Conservation (phyloP, 2,113 vertebrate species). For the Lophotis ruficrista region DNA sequence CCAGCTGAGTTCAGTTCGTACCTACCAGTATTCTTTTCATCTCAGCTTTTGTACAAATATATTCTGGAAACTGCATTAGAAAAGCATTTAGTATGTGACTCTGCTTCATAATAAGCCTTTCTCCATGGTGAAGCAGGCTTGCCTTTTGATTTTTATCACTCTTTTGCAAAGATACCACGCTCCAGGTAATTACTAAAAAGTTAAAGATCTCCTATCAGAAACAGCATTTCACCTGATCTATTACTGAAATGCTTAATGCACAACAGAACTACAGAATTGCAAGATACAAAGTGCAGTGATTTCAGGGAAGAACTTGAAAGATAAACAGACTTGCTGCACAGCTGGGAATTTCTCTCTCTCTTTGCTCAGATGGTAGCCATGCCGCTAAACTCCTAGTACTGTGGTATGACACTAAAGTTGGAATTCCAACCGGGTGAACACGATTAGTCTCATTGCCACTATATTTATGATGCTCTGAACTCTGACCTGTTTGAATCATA, state of each 20-base stretch:
- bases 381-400: neutral
- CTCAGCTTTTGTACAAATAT: neutral
- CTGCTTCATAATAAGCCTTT: neutral
- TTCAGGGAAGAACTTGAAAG: neutral
- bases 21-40: neutral
- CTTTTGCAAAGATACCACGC: neutral
- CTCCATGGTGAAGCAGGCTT: neutral
- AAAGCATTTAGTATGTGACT: neutral
- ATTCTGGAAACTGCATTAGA: neutral
- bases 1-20: neutral
- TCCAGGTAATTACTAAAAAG: neutral
- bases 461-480: neutral
- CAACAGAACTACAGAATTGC: neutral
- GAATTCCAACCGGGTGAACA: neutral
- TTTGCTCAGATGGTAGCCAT: neutral
- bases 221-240: neutral
- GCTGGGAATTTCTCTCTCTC: neutral
- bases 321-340: neutral
- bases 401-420: neutral
- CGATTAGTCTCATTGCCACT: neutral
- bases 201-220: neutral
- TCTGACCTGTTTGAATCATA: neutral
- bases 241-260: neutral
- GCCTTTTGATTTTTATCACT: neutral
- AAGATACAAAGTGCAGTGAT: neutral